Percentiles rank a stretch among this genome's conserved stretches.
Evolutionary conservation across 2,113 vertebrate species (phyloP).

Genomic region (Oreotrochilus melanogaster): DNA sequence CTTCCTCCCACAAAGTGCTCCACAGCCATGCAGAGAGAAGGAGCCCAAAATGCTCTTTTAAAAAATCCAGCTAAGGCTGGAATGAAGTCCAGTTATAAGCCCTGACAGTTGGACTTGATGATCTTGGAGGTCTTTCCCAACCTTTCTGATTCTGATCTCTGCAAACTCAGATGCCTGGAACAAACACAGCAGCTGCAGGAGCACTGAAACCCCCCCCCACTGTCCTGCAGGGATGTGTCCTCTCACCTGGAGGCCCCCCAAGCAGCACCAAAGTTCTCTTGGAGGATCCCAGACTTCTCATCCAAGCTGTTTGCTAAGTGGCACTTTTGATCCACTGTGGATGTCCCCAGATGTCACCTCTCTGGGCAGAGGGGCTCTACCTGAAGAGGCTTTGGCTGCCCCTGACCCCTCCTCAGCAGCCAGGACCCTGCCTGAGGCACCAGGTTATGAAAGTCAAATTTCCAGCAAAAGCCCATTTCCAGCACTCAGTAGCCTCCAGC

Average conservation of each 20-base stretch:
- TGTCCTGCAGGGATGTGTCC: background rate
- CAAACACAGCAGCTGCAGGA: fast-evolving
- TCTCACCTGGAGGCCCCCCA: background rate
- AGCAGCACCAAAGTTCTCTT: background rate
- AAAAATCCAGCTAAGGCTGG: background rate
- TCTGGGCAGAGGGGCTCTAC: background rate
- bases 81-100: background rate
- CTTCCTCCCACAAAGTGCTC: background rate
- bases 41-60: background rate
- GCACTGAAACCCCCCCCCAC: background rate
- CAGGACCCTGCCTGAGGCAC: background rate
- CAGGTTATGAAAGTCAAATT: background rate
- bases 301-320: fast-evolving
- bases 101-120: background rate
- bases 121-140: too few relatives aligned
- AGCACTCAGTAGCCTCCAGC: background rate
- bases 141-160: background rate
- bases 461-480: background rate
- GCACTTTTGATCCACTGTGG: fast-evolving
- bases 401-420: background rate
- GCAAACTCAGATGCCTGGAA: background rate
- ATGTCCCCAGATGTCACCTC: background rate
- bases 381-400: background rate
- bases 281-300: background rate
- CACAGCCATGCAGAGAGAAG: background rate